Base-by-base conservation (phyloP, 1,140 invertebrate genomes). In the Tetranychus urticae region DNA sequence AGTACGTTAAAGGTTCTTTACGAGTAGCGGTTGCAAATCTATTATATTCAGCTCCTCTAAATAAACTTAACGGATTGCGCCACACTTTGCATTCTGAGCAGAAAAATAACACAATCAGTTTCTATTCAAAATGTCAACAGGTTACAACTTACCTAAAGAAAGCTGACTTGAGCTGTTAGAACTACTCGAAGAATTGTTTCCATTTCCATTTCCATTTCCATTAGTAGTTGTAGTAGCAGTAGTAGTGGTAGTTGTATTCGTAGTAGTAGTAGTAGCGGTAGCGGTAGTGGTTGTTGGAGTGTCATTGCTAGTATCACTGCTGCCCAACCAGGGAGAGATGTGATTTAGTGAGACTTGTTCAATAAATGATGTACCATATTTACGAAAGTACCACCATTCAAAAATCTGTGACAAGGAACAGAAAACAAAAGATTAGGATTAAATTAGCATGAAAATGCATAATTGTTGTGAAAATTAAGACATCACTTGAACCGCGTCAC, bases 321-420 rank as follows among this genome's bases (percentile, higher is more conserved):
- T 87, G 55, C 88, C 87, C 59, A 94, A 81, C 82, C 90, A 88
- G 1, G 90, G 89, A 61, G 86, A 90, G 63, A 96, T 83, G 70
- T 94, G 88, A 69, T 88, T 89, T 50, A 94, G 75, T 3, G 90
- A 94, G 39, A 96, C 85, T 76, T 96, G 91, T 74, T 96, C 91
- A 70, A 96, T 94, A 69, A 94, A 96, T 0, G 90, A 96, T 6
- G 88, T 93, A 3, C 91, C 92, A 76, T 96, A 97, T 75, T 96
- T 97, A 65, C 92, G 82, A 74, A 97, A 97, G 73, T 97, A 98
- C 92, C 92, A 97, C 93, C 93, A 97, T 74, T 98, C 93, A 76
- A 97, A 97, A 69, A 97, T 94, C 80, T 81, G 68, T 45, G 67
- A n/a, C 7, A 23, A 52, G 5, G 7, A 33, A 52, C n/a, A 13